A percentile compares a stretch with the other conserved stretches of the same genome.
phyloP scores from a whole-genome alignment of 2,888 invertebrate species.

The Epinotia nisella region DNA sequence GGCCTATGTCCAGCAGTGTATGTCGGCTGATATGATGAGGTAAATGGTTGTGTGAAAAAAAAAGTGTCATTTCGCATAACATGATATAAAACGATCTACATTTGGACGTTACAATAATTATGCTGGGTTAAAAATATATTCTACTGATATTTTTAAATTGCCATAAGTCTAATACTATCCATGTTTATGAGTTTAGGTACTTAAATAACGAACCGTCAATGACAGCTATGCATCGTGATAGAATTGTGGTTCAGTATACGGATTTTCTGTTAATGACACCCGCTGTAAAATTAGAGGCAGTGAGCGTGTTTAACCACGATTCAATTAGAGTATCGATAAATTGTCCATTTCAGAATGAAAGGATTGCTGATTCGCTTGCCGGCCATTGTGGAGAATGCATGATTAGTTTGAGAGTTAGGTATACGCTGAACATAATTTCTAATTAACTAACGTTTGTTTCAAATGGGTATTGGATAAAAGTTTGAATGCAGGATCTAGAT shows the following conservation, averaged over 20 bases:
- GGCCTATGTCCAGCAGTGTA: no score
- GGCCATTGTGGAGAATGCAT: background rate
- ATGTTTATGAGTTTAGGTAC: no score
- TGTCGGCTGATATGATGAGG: no score
- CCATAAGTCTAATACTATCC: no score
- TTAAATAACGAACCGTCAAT: background rate
- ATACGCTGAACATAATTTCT: background rate
- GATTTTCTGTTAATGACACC: background rate
- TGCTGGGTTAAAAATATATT: no score
- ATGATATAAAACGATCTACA: no score
- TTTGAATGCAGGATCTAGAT: no score
- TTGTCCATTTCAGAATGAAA: slow-evolving; percentile 1
- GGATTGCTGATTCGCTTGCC: background rate
- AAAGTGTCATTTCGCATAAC: no score
- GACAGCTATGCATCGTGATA: background rate
- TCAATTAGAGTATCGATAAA: background rate
- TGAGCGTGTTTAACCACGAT: background rate
- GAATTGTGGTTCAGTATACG: background rate
- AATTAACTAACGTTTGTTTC: background rate
- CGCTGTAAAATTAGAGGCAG: background rate
- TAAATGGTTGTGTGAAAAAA: no score
- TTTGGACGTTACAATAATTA: no score
- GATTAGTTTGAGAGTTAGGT: background rate
- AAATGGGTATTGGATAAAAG: no score
- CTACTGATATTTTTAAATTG: no score